These are phyloP conservation scores for Brachionus angularis DNA, from an alignment of 1,140 invertebrate species.

Conservation along the genomic window DNA sequence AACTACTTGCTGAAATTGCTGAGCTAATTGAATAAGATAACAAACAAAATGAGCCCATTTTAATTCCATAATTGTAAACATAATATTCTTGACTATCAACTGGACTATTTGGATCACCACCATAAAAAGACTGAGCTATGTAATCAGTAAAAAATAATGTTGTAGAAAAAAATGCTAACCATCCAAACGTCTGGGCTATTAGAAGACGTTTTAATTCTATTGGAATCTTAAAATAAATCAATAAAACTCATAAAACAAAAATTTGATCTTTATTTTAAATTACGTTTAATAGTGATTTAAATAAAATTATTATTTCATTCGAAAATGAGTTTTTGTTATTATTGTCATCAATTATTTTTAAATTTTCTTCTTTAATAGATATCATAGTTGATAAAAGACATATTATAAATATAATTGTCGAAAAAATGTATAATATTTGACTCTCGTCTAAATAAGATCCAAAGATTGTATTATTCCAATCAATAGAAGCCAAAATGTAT, in stretches of 20 bases:
- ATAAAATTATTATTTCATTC: too few species aligned
- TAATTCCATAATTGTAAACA: slow-evolving; percentile 29
- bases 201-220: neutral
- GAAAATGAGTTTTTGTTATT: too few species aligned
- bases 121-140: slow-evolving; percentile 30
- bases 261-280: too few species aligned
- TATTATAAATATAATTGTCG: slow-evolving; percentile 1
- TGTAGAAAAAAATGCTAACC: slow-evolving; percentile 34
- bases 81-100: neutral
- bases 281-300: too few species aligned
- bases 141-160: slow-evolving; percentile 41
- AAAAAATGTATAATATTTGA: slow-evolving; percentile 32
- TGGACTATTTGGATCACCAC: neutral
- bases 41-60: slow-evolving; percentile 42
- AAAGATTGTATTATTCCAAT: slow-evolving; percentile 29
- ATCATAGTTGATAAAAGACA: slow-evolving; percentile 14
- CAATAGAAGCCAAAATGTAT: slow-evolving; percentile 26
- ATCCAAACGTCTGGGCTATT: slow-evolving; percentile 24
- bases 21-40: slow-evolving; percentile 28
- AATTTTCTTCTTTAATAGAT: slow-evolving; percentile 4
- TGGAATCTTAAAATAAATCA: slow-evolving; percentile 36
- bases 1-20: slow-evolving; percentile 27
- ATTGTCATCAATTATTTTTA: neutral
- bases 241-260: too few species aligned
- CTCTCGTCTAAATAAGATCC: slow-evolving; percentile 7